These are phyloP conservation scores for Fragum whitleyi DNA, from an alignment of 2,888 invertebrate genomes.

Conservation along the genomic window DNA sequence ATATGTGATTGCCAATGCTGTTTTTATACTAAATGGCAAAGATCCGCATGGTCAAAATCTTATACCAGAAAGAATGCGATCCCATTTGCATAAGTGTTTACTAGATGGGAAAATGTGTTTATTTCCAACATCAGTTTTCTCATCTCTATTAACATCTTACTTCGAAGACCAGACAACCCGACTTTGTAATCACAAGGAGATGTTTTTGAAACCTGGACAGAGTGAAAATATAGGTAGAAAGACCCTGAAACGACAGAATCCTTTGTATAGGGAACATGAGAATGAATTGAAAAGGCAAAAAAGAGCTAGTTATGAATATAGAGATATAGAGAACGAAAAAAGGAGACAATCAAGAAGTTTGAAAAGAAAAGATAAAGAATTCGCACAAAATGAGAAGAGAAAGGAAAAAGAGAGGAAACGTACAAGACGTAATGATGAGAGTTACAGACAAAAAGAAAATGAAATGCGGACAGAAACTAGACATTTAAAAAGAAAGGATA, in stretches of 20 bases:
- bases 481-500: too few relatives aligned
- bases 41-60: conserved; percentile 21
- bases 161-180: background rate
- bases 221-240: conserved; percentile 1
- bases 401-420: too few relatives aligned
- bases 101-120: conserved; percentile 20
- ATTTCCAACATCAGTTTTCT: conserved; percentile 21
- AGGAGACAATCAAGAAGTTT: too few relatives aligned
- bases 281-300: too few relatives aligned
- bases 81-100: conserved; percentile 25
- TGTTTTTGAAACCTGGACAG: background rate
- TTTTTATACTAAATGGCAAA: conserved; percentile 11
- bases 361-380: too few relatives aligned
- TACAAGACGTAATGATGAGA: too few relatives aligned
- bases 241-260: conserved; percentile 6
- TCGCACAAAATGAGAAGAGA: too few relatives aligned
- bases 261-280: conserved; percentile 10
- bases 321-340: too few relatives aligned
- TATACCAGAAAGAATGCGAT: conserved; percentile 1
- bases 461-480: too few relatives aligned
- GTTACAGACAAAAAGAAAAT: too few relatives aligned
- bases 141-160: conserved; percentile 14
- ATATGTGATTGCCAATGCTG: conserved; percentile 29
- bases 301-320: too few relatives aligned
- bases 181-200: background rate